Base-by-base conservation (phyloP, 2,113 vertebrate genomes). In the Tor tambroides region DNA sequence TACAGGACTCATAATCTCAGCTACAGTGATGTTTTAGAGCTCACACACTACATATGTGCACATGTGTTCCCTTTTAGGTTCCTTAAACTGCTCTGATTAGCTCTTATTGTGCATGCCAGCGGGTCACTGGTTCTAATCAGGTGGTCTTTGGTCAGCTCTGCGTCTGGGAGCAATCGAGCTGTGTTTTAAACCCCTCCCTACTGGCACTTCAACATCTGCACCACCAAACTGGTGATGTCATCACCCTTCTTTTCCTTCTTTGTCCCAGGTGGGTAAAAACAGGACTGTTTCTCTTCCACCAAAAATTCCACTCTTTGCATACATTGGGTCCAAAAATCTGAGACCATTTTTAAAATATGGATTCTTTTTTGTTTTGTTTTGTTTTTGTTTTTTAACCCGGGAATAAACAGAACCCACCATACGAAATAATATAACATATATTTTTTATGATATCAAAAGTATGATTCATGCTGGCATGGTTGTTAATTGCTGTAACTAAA, bases 211-310 rank as follows among this genome's bases (percentile, higher is more conserved):
- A 43, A 56, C 43, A 43, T 65, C 71, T 71, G 72, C 59, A 41
- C 81, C 35, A 67, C 88, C 88, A 88, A 87, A 84, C 72, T 30
- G 28, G 76, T 91, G 88, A 91, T 90, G 91, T 91, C 91, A 91
- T 88, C 79, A 63, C 71, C 83, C 80, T 83, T 83, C 74, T 77
- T 84, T 83, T 74, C 15, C 69, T 69, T 82, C 41, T 43, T 43
- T 43, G 9, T 43, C 41, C 41, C 41, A 43, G 41, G 41, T 43
- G 41, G 11, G 41, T 43, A 10, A 51, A 88, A 54, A 89, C 69
- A 75, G 87, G 78, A 83, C 63, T 77, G 23, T 77, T 14, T 82
- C 26, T 46, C 49, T 78, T 80, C 83, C 28, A 79, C 7, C 28
- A 56, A 79, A 54, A 59, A 28, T 59, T 23, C 15, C 51, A 35